Conservation (phyloP, 2,797 vertebrate species). For the Ptychadena robeensis region DNA sequence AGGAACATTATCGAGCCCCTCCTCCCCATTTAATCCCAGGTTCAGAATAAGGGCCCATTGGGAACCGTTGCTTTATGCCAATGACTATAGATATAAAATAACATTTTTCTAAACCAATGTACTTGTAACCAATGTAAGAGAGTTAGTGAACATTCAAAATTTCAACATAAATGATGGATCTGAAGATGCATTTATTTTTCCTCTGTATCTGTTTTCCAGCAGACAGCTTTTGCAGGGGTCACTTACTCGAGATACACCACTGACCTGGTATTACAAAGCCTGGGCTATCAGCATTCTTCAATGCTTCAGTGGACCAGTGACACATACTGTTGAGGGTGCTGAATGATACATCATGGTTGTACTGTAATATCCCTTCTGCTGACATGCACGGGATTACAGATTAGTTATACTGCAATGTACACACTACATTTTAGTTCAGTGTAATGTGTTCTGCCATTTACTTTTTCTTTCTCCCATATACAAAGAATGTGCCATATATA, state of each 20-base stretch:
- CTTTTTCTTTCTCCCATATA: background rate
- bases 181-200: background rate
- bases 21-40: too few relatives aligned
- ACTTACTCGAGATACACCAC: background rate
- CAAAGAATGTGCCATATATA: too few relatives aligned
- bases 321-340: constrained; percentile 22
- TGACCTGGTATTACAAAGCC: constrained; percentile 23
- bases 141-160: background rate
- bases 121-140: background rate
- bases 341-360: constrained; percentile 12
- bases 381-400: constrained; percentile 10
- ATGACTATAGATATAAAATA: too few relatives aligned
- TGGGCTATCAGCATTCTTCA: constrained; percentile 24
- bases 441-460: background rate
- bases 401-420: background rate
- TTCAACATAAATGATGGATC: background rate
- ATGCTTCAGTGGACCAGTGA: constrained; percentile 13
- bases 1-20: too few relatives aligned
- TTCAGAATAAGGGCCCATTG: too few relatives aligned
- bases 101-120: background rate
- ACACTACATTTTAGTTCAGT: background rate
- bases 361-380: constrained; percentile 10
- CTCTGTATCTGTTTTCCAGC: background rate
- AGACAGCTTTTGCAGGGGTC: constrained; percentile 23
- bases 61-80: too few relatives aligned